Base-by-base conservation (phyloP, 2,797 vertebrate genomes). In the Capromys pilorides region DNA sequence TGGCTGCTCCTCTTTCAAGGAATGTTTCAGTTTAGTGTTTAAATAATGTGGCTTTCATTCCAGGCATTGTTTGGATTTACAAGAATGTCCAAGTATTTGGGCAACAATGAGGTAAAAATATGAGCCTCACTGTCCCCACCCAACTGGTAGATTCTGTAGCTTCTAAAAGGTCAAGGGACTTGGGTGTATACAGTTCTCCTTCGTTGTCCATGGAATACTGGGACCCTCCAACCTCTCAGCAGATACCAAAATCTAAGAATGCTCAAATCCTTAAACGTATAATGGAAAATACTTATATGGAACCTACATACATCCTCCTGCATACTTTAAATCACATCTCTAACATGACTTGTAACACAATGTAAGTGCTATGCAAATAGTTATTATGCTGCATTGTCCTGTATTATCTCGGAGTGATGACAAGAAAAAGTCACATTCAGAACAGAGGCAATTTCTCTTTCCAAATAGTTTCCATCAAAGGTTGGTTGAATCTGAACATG, bases 1-100 rank as follows among this genome's bases (percentile, higher is more conserved):
- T 28, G 24, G 6, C 57, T 45, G 33, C 62, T 94, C 91, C 36
- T 93, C 88, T n/a, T 57, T 9, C 61, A 90, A 94, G 91, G 73
- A 22, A 75, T 71, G 21, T 94, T 97, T 69, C 14, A 13, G 59
- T 94, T 61, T 87, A 86, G 45, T 57, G 73, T 92, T 94, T 33
- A 93, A 83, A 83, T 33, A 86, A 51, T 3, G 4, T 41, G 62
- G 49, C 64, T 96, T 85, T 91, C 66, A 10, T 36, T 21, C 88
- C n/a, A 80, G 41, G 26, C 85, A 57, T 67, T 82, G 45, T 81
- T 86, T 16, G 83, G n/a, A n/a, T n/a, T 87, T 62, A 57, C 33
- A 85, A 90, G 26, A 75, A 93, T 69, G 84, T 91, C 89, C 24
- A 84, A 93, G 67, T 45, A 54, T 82, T 77, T 67, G 64, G 21